These are phyloP conservation scores for Halcyon senegalensis DNA, from an alignment of 2,113 vertebrate genomes.

Conservation along the genomic window DNA sequence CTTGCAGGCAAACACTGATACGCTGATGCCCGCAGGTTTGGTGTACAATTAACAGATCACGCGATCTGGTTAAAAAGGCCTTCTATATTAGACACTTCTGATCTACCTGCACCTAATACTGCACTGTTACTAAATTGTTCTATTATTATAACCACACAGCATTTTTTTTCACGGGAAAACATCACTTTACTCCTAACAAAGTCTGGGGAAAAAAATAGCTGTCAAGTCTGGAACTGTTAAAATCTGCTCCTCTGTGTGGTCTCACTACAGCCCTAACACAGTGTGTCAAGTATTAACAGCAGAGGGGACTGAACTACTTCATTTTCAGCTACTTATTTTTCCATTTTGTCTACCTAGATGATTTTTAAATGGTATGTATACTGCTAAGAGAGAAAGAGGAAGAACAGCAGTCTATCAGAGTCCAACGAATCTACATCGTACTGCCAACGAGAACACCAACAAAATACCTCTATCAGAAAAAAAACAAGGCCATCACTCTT, in stretches of 20 bases:
- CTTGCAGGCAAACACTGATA: not conserved
- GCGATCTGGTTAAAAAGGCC: not conserved
- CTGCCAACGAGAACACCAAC: not conserved
- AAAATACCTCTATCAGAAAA: not conserved
- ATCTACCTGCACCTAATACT: not conserved
- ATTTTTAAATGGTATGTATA: not conserved
- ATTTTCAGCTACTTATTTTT: not conserved
- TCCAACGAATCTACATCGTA: not conserved
- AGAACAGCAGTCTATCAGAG: not conserved
- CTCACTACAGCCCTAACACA: not conserved
- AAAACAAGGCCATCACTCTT: not conserved
- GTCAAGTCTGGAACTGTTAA: not conserved
- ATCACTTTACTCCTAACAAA: not conserved
- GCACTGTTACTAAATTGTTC: not conserved
- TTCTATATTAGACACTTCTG: not conserved
- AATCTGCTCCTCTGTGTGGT: not conserved
- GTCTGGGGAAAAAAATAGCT: not conserved
- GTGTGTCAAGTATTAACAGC: not conserved
- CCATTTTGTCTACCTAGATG: not conserved
- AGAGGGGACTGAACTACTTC: not conserved
- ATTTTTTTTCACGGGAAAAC: not conserved
- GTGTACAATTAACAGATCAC: not conserved
- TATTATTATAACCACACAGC: not conserved
- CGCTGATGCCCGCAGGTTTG: not conserved
- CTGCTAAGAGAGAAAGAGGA: not conserved